Conservation (phyloP, 2,797 vertebrate species). For the Zenarchopterus dispar region DNA sequence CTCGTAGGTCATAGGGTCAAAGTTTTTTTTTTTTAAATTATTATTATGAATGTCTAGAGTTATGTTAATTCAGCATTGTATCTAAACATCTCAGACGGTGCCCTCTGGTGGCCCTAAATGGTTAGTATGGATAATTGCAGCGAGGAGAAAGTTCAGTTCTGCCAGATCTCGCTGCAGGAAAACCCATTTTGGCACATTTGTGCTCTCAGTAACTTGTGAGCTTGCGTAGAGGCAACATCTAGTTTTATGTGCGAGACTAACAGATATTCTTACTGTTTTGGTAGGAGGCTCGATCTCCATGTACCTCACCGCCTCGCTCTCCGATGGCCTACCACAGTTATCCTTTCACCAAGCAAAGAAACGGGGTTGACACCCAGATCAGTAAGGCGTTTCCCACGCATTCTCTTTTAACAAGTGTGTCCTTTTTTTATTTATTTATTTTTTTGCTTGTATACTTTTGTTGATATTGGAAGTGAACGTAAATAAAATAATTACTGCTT, state of each 20-base stretch:
- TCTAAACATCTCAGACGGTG: neutral
- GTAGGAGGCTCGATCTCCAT: constrained; percentile 86
- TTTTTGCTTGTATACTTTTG: too few relatives aligned
- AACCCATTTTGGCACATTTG: too few relatives aligned
- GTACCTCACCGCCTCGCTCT: constrained; percentile 87
- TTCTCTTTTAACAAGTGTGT: neutral
- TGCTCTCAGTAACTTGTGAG: too few relatives aligned
- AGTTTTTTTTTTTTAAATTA: too few relatives aligned
- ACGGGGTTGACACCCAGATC: constrained; percentile 82
- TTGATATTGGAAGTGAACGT: too few relatives aligned
- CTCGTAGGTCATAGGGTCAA: too few relatives aligned
- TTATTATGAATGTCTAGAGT: too few relatives aligned
- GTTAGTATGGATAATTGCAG: neutral
- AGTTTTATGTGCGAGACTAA: constrained; percentile 5
- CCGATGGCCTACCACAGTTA: constrained; percentile 83
- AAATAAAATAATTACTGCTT: too few relatives aligned
- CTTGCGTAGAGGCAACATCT: neutral
- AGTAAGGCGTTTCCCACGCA: constrained; percentile 72
- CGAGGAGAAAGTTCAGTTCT: too few relatives aligned
- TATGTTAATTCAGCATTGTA: neutral
- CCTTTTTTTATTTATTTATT: too few relatives aligned
- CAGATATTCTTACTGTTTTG: constrained; percentile 36
- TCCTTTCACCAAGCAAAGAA: constrained; percentile 82
- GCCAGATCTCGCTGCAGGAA: too few relatives aligned
- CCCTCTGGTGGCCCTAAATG: neutral